Conservation (phyloP, 2,113 vertebrate genomes). For the Tor tambroides region DNA sequence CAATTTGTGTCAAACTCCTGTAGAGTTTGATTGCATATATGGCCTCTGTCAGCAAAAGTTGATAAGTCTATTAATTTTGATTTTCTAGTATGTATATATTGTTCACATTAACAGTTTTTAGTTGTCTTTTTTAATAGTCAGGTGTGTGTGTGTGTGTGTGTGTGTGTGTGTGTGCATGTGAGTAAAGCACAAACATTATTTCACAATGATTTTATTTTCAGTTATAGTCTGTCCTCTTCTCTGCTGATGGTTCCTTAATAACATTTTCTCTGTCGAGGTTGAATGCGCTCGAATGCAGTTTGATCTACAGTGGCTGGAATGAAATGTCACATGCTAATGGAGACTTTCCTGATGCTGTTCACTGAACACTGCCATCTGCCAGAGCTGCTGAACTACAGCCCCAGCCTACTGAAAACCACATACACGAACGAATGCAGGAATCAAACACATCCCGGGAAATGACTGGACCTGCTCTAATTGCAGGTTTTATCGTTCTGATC, state of each 20-base stretch:
- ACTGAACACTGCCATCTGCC: background rate
- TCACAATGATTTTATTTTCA: background rate
- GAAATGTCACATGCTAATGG: background rate
- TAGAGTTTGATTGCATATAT: background rate
- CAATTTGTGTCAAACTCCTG: background rate
- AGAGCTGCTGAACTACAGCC: background rate
- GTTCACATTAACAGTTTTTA: background rate
- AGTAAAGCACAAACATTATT: background rate
- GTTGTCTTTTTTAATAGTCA: background rate
- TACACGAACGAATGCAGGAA: too few relatives aligned
- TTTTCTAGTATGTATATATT: background rate
- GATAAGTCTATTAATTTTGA: background rate
- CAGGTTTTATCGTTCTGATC: background rate
- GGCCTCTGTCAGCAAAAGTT: background rate
- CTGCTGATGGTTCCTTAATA: background rate
- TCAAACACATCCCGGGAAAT: too few relatives aligned
- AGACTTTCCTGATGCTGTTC: background rate
- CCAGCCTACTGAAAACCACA: background rate
- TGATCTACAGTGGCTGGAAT: background rate
- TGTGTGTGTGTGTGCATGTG: background rate
- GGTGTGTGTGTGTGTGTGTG: background rate
- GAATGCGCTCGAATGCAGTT: background rate
- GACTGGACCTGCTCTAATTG: too few relatives aligned
- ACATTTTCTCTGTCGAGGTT: background rate
- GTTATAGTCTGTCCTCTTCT: background rate